These are phyloP conservation scores for Drosophila melanogaster DNA, from an alignment of 1,140 invertebrate species.

Conservation along the genomic window Release_6_plus_ISO1_MT NT_033777.3:31043001-31043500, in stretches of 20 bases:
- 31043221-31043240: constrained; percentile 99
- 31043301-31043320: no score
- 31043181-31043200: constrained; percentile 99
- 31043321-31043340: neutral
- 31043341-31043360: neutral
- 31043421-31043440: constrained; percentile 99
- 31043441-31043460: constrained; percentile 97
- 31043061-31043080: constrained; percentile 19
- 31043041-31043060: constrained; percentile 12
- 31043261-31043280: neutral
- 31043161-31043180: constrained; percentile 99
- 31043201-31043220: constrained; percentile 99
- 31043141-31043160: constrained; percentile 99
- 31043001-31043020: constrained; percentile 44
- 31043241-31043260: constrained; percentile 86
- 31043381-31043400: constrained; percentile 97
- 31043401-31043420: constrained; percentile 99
- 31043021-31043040: constrained; percentile 42
- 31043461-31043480: constrained; percentile 94
- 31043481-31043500: neutral
- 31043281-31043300: no score
- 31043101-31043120: constrained; percentile 89
- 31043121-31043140: constrained; percentile 99
- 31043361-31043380: neutral
- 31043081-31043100: constrained; percentile 61